Percentiles rank a stretch among this genome's conserved stretches.
These are phyloP conservation scores for Andrena fulva DNA, from an alignment of 2,888 invertebrate genomes.

Conservation along the genomic window DNA sequence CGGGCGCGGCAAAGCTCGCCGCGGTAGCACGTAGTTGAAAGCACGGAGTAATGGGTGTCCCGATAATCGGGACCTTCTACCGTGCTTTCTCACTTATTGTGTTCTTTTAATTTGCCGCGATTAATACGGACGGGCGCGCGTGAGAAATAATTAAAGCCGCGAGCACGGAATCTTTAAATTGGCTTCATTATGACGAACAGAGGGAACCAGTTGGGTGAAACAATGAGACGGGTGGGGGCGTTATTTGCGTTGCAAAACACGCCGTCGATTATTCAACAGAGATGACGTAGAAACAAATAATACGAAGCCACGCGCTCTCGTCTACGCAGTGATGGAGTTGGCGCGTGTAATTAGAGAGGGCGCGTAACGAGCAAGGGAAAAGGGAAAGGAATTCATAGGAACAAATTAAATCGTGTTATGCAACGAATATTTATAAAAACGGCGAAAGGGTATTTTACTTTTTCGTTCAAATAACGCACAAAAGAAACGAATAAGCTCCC, in stretches of 20 bases:
- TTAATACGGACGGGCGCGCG: slow-evolving; percentile 22
- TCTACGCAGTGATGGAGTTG: background rate
- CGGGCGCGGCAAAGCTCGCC: slow-evolving; percentile 12
- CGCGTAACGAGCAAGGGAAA: background rate
- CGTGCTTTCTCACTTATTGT: slow-evolving; percentile 25
- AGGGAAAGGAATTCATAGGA: background rate
- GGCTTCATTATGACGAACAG: slow-evolving; percentile 22
- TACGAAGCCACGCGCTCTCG: background rate
- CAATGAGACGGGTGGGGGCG: background rate
- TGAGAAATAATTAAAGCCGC: slow-evolving; percentile 40
- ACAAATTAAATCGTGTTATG: too few species aligned
- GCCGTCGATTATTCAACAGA: slow-evolving; percentile 22
- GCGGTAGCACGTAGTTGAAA: slow-evolving; percentile 17
- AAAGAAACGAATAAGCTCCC: too few species aligned
- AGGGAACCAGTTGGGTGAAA: background rate
- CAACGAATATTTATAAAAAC: background rate
- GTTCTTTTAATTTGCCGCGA: slow-evolving; percentile 31
- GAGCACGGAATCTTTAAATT: slow-evolving; percentile 29
- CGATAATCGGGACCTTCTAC: slow-evolving; percentile 33
- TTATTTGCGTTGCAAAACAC: slow-evolving; percentile 20
- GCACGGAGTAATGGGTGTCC: slow-evolving; percentile 26
- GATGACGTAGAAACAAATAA: slow-evolving; percentile 18
- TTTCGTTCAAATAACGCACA: too few species aligned
- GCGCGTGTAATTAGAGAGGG: background rate
- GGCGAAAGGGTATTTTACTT: background rate